These are phyloP conservation scores for Paelopatides confundens DNA, from an alignment of 53 echinoderm and acorn worm genomes.

Conservation along the genomic window DNA sequence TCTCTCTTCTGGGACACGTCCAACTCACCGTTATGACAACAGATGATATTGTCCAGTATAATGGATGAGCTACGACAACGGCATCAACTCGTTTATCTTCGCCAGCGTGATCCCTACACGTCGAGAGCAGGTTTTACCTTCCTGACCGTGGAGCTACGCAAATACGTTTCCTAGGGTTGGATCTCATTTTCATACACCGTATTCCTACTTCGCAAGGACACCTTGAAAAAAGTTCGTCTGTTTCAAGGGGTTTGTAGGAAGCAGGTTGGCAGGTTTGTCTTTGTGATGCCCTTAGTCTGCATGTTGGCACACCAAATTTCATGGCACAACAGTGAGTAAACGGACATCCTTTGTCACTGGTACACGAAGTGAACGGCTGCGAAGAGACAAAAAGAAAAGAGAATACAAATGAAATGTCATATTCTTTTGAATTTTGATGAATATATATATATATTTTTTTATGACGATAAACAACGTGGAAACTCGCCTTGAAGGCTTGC, in stretches of 20 bases:
- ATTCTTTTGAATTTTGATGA: too few relatives aligned
- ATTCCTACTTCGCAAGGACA: neutral
- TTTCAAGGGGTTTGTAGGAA: neutral
- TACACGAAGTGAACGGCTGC: constrained; percentile 3
- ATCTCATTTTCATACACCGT: neutral
- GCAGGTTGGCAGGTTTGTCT: neutral
- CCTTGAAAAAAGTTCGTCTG: constrained; percentile 11
- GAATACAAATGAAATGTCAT: too few relatives aligned
- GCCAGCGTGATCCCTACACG: too few relatives aligned
- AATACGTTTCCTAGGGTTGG: constrained; percentile 16
- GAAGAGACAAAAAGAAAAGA: neutral
- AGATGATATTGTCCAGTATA: too few relatives aligned
- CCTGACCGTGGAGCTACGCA: neutral
- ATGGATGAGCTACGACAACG: too few relatives aligned
- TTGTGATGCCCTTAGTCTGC: neutral
- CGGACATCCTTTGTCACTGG: neutral
- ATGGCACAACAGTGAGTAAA: constrained; percentile 19
- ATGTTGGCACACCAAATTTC: constrained; percentile 14
- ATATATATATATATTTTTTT: too few relatives aligned
- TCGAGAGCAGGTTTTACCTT: constrained; percentile 18
- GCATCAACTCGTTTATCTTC: too few relatives aligned
- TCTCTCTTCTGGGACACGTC: too few relatives aligned
- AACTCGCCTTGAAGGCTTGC: too few relatives aligned
- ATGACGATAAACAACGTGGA: too few relatives aligned
- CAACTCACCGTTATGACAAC: too few relatives aligned